Percentiles rank a stretch among this genome's conserved stretches.
Conservation (phyloP, 2,797 vertebrate genomes). For the Podargus strigoides region DNA sequence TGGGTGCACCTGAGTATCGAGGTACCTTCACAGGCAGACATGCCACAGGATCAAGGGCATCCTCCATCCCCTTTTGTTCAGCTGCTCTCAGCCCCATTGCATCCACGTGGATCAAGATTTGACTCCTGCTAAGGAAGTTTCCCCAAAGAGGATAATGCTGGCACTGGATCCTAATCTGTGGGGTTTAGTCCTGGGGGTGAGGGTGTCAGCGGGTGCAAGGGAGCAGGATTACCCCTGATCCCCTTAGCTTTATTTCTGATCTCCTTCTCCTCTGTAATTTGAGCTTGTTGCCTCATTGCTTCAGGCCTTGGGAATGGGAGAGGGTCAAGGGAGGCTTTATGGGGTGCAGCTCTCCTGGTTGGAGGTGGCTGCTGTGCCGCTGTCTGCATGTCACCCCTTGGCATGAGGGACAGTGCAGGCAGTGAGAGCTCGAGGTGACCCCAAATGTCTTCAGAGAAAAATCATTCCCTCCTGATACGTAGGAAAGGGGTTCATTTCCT, state of each 20-base stretch:
- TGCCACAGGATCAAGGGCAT: not conserved
- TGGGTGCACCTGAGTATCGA: not conserved
- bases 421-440: not conserved
- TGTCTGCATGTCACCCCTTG: not conserved
- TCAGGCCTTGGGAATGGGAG: not conserved
- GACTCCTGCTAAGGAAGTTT: not conserved
- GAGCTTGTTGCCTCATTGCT: not conserved
- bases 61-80: not conserved
- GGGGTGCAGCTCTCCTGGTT: not conserved
- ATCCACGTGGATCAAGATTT: not conserved
- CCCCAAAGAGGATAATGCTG: not conserved
- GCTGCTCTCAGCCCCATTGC: not conserved
- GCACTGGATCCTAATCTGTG: not conserved
- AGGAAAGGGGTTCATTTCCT: not conserved
- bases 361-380: not conserved
- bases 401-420: not conserved
- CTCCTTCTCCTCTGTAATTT: not conserved
- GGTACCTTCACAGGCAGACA: not conserved
- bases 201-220: not conserved
- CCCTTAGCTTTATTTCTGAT: conserved; percentile 13
- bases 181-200: not conserved
- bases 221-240: conserved; percentile 7
- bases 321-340: not conserved
- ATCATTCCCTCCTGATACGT: not conserved
- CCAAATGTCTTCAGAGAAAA: not conserved